These are phyloP conservation scores for Papilio aristodemus DNA, from an alignment of 1,140 invertebrate genomes.

Conservation along the genomic window DNA sequence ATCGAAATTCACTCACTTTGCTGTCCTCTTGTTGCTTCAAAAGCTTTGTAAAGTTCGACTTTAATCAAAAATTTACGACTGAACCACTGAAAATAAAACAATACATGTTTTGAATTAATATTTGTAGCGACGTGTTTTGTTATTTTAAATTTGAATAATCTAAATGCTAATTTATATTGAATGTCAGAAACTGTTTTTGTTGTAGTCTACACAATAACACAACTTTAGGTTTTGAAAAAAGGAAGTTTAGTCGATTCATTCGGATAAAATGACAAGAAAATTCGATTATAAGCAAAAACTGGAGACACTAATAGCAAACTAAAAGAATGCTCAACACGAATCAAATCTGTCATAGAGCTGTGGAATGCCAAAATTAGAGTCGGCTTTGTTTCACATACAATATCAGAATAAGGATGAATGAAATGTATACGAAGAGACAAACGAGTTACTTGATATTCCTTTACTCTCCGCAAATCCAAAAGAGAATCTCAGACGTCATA, in stretches of 20 bases:
- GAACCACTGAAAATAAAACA: slow-evolving; percentile 32
- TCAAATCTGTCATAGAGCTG: slow-evolving; percentile 65
- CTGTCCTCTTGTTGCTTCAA: slow-evolving; percentile 32
- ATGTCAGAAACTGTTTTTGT: slow-evolving; percentile 4
- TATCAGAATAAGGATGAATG: slow-evolving; percentile 26
- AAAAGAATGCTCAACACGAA: slow-evolving; percentile 63
- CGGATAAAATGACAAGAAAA: slow-evolving; percentile 11
- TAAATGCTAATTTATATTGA: not conserved
- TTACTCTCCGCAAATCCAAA: slow-evolving; percentile 64
- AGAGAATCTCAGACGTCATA: slow-evolving; percentile 70
- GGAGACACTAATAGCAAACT: slow-evolving; percentile 43
- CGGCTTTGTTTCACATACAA: slow-evolving; percentile 54
- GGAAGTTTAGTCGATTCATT: not conserved
- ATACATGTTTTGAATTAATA: not conserved
- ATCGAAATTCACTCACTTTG: slow-evolving; percentile 35
- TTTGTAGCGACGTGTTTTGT: not conserved
- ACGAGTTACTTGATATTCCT: slow-evolving; percentile 59
- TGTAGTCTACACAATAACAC: not conserved
- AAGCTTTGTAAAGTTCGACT: slow-evolving; percentile 33
- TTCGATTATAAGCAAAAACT: slow-evolving; percentile 25
- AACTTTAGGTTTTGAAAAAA: not conserved
- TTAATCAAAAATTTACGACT: slow-evolving; percentile 18
- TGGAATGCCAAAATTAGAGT: slow-evolving; percentile 78
- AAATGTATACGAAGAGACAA: slow-evolving; percentile 34
- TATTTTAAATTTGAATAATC: slow-evolving; percentile 1